phyloP scores from a whole-genome alignment of 2,797 vertebrate genomes.

The Darevskia mixta region DNA sequence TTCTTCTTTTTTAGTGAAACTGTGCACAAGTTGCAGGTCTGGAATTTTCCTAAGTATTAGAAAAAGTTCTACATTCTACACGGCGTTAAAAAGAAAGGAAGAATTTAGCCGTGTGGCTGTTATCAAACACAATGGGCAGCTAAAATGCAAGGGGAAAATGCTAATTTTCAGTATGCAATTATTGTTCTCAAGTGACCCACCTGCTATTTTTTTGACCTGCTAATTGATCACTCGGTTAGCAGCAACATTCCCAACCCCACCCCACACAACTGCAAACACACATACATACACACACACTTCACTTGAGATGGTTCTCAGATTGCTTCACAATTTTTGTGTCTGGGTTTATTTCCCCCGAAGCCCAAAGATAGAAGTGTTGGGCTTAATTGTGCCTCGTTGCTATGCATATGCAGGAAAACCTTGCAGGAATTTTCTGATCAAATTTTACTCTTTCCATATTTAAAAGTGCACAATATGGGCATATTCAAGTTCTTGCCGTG shows the following conservation, averaged over 20 bases:
- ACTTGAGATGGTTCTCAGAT: slow-evolving; percentile 68
- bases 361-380: slow-evolving; percentile 52
- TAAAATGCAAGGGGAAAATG: slow-evolving; percentile 73
- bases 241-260: slow-evolving; percentile 46
- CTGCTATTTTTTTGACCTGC: slow-evolving; percentile 84
- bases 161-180: slow-evolving; percentile 73
- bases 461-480: background rate
- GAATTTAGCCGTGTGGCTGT: slow-evolving; percentile 61
- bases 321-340: slow-evolving; percentile 33
- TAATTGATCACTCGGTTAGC: slow-evolving; percentile 85
- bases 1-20: background rate
- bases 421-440: slow-evolving; percentile 8
- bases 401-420: slow-evolving; percentile 27
- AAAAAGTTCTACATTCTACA: slow-evolving; percentile 19
- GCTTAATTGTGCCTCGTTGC: slow-evolving; percentile 54
- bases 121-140: slow-evolving; percentile 73
- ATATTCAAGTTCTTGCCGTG: background rate
- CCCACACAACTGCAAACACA: slow-evolving; percentile 38
- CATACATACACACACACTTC: background rate
- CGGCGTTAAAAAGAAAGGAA: slow-evolving; percentile 54
- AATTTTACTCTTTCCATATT: background rate
- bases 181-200: slow-evolving; percentile 69
- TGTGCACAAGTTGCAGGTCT: background rate
- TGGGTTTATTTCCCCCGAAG: slow-evolving; percentile 25
- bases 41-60: background rate